Conservation (phyloP, 2,888 invertebrate genomes). For the Graphium colonna region DNA sequence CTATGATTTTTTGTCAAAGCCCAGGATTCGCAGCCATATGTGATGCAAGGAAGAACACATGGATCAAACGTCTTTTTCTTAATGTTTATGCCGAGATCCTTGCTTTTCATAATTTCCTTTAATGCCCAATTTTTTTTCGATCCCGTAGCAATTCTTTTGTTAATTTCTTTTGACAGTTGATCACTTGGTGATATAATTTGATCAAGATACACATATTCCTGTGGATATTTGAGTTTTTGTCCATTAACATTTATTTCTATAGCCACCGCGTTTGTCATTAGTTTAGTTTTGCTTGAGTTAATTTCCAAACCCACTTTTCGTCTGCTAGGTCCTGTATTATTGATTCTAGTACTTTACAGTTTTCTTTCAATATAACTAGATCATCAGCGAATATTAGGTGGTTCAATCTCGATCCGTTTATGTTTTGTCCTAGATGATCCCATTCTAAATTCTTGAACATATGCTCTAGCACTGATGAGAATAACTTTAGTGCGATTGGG, state of each 20-base stretch:
- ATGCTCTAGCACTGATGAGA: slow-evolving; percentile 12
- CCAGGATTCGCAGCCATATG: slow-evolving; percentile 4
- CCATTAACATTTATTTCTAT: not conserved
- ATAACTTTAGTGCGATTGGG: slow-evolving; percentile 18
- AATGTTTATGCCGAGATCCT: not conserved
- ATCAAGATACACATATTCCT: slow-evolving; percentile 19
- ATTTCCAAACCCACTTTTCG: not conserved
- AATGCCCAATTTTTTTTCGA: not conserved
- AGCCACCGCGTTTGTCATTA: slow-evolving; percentile 15
- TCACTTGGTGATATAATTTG: slow-evolving; percentile 12
- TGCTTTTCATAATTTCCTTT: too few relatives aligned
- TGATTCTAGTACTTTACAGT: not conserved
- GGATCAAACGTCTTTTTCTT: not conserved
- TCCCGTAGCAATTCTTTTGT: not conserved
- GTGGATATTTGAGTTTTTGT: slow-evolving; percentile 7
- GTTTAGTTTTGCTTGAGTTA: slow-evolving; percentile 12
- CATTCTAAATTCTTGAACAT: not conserved
- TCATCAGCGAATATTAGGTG: slow-evolving; percentile 6
- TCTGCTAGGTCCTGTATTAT: not conserved
- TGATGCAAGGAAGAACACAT: not conserved
- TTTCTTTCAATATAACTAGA: not conserved
- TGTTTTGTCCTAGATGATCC: not conserved
- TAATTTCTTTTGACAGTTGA: slow-evolving; percentile 13
- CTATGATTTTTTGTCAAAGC: not conserved
- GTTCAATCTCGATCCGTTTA: not conserved